These are phyloP conservation scores for Bradypus variegatus DNA, from an alignment of 2,797 vertebrate genomes.

Conservation along the genomic window DNA sequence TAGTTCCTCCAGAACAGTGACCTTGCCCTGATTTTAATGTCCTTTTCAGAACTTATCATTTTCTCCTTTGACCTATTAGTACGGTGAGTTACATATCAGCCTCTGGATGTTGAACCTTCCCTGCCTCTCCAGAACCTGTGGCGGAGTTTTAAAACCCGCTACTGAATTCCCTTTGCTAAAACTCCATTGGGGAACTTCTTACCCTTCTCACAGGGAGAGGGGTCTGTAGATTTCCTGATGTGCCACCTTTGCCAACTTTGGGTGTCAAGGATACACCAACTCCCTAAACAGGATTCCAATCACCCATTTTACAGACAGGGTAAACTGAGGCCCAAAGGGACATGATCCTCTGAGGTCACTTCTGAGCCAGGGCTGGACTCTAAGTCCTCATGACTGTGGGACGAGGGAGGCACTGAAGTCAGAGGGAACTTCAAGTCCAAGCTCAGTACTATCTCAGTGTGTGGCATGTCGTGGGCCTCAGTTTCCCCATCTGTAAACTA, in stretches of 20 bases:
- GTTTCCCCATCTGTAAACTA: background rate
- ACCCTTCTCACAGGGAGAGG: background rate
- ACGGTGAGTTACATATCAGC: background rate
- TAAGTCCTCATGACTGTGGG: background rate
- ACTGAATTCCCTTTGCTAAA: background rate
- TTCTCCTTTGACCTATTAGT: background rate
- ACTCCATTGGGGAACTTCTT: background rate
- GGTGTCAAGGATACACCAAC: background rate
- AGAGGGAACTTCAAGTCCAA: background rate
- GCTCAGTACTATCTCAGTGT: background rate
- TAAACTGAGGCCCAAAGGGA: background rate
- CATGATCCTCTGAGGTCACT: background rate
- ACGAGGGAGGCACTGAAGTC: background rate
- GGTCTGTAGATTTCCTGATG: background rate
- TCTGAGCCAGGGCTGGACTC: background rate
- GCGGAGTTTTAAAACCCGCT: background rate
- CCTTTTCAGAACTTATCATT: background rate
- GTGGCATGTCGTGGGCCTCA: background rate
- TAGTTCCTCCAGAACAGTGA: background rate
- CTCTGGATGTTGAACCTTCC: background rate
- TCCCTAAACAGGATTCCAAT: background rate
- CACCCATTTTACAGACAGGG: background rate
- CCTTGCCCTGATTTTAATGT: background rate
- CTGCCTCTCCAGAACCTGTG: background rate
- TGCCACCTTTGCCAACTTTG: background rate